Evolutionary conservation across 2,113 vertebrate genomes (phyloP).

Genomic region (Chauna torquata): DNA sequence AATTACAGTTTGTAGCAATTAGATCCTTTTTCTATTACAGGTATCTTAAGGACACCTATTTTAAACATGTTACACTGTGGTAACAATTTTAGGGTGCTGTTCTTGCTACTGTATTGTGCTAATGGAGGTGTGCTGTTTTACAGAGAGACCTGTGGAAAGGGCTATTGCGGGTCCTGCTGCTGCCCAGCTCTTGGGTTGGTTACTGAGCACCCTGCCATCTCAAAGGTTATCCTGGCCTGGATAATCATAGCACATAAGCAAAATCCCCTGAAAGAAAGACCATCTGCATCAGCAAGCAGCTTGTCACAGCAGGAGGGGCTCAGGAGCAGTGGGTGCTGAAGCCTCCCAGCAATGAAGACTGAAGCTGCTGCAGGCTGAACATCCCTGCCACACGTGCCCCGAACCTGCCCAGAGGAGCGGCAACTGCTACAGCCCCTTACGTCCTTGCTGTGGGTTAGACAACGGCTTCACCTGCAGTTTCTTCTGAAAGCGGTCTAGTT

Average conservation of each 20-base stretch:
- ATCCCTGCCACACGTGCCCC: neutral
- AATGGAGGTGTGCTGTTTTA: neutral
- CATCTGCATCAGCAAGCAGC: neutral
- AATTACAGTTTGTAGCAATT: neutral
- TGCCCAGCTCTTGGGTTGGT: neutral
- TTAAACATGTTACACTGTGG: neutral
- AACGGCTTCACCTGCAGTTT: rapidly evolving
- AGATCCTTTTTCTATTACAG: neutral
- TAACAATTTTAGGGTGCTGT: neutral
- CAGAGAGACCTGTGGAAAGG: neutral
- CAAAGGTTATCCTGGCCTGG: neutral
- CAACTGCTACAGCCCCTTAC: neutral
- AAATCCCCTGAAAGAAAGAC: neutral
- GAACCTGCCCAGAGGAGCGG: neutral
- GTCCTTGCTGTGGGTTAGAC: too few species aligned
- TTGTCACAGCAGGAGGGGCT: neutral
- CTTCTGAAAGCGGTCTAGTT: neutral
- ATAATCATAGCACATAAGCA: neutral
- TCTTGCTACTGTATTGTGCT: neutral
- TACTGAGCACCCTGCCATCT: neutral
- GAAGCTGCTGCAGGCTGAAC: neutral
- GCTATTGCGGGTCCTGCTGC: neutral
- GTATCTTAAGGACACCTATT: neutral
- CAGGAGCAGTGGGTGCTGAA: neutral
- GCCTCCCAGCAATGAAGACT: neutral